Evolutionary conservation across 2,797 vertebrate species (phyloP).

Genomic region (Macropus fuliginosus): DNA sequence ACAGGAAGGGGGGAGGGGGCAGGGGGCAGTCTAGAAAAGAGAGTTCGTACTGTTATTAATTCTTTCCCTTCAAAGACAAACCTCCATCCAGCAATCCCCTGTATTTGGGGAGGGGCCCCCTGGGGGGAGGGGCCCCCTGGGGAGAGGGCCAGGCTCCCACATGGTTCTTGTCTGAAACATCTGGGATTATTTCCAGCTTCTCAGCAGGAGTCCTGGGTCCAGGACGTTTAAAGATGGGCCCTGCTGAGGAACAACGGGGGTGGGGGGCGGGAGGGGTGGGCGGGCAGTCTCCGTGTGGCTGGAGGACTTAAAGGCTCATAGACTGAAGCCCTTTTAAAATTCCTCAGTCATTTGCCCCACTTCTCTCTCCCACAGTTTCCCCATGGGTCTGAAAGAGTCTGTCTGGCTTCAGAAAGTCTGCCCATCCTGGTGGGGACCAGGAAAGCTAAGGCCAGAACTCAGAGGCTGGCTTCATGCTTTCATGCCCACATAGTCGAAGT

Average conservation of each 20-base stretch:
- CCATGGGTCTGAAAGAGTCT: background rate
- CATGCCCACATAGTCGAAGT: background rate
- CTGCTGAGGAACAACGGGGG: background rate
- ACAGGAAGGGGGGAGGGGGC: background rate
- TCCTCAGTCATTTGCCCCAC: background rate
- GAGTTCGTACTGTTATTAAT: background rate
- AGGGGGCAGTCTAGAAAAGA: background rate
- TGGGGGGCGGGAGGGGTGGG: background rate
- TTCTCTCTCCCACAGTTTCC: background rate
- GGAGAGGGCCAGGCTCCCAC: background rate
- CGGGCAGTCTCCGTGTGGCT: background rate
- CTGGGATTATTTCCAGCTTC: background rate
- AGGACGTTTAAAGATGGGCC: background rate
- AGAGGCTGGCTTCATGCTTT: background rate
- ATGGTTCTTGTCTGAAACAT: background rate
- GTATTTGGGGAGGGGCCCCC: background rate
- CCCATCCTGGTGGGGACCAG: background rate
- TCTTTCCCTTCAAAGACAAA: background rate
- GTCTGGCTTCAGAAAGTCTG: background rate
- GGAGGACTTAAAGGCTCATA: background rate
- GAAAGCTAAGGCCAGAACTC: background rate
- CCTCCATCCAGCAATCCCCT: background rate
- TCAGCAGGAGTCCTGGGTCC: background rate
- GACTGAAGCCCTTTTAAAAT: background rate
- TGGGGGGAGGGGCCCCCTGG: too few relatives aligned